Base-by-base conservation (phyloP, 2,797 vertebrate species). In the Furcifer pardalis region DNA sequence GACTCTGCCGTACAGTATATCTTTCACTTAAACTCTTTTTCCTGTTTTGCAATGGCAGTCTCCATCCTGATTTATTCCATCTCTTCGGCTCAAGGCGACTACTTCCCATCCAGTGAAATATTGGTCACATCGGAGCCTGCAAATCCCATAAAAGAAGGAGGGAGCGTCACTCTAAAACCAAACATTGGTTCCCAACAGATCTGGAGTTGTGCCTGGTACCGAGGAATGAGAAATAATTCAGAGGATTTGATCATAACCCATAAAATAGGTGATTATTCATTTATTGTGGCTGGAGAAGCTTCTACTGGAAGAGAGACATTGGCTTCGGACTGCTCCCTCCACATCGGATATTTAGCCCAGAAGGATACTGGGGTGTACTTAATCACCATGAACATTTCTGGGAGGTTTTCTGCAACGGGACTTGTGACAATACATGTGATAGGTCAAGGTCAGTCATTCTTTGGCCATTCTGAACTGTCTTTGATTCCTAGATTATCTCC, bases 181-280 rank as follows among this genome's bases (percentile, higher is more conserved):
- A 49, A 5, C 32, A n/a, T 15, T 30, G 5, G 5, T 19, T 17
- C n/a, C 2, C 17, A 52, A 15, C 19, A 62, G 25, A 25, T 87
- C 59, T 27, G 40, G 27, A 32, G 40, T 17, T 77, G 46, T 63
- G 25, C 4, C 12, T 80, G 86, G 63, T 73, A 78, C 60, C 4
- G 21, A 69, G 77, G 74, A 40, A 44, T 49, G 25, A 32, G 27
- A 30, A 44, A 15, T 0, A 1, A 72, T 5, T 30, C 21, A 40
- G 32, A 5, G 13, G 12, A 30, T 27, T 4, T 17, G 77, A 80
- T 62, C 69, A 13, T 84, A 19, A 21, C 2, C 63, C 35, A 65
- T 12, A 12, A 75, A 15, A 17, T 19, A 23, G 4, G 2, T 2
- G 4, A 37, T 1, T 1, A 3, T 9, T 2, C 7, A 0, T n/a